Percentiles rank a stretch among this genome's conserved stretches.
phyloP scores from a whole-genome alignment of 2,113 vertebrate species.

The Actenoides lindsayi region DNA sequence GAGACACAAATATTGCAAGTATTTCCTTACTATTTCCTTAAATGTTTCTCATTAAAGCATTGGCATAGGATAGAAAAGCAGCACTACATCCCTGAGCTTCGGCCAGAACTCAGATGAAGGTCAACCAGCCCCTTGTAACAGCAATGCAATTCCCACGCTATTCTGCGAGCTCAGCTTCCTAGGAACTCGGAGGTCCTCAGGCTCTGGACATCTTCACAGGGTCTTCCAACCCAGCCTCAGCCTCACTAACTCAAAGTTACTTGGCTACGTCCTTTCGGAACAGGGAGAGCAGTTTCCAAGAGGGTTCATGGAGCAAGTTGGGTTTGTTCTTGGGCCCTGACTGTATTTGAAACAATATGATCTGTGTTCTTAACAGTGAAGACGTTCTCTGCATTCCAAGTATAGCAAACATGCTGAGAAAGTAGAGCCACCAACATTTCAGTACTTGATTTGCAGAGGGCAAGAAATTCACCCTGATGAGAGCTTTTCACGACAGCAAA shows the following conservation, averaged over 20 bases:
- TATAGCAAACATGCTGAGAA: neutral
- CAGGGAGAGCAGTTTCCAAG: neutral
- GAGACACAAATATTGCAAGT: neutral
- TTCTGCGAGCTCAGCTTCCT: neutral
- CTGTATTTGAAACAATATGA: neutral
- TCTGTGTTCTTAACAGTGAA: neutral
- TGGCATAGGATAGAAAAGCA: neutral
- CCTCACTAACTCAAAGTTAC: neutral
- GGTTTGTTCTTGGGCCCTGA: neutral
- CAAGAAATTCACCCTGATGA: neutral
- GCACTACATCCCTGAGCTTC: neutral
- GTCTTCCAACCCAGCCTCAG: neutral
- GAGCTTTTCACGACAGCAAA: neutral
- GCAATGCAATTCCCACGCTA: neutral
- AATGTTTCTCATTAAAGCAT: neutral
- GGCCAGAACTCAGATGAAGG: neutral
- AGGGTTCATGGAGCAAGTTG: neutral
- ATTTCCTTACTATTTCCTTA: slow-evolving; percentile 38
- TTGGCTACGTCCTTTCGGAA: neutral
- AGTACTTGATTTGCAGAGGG: neutral
- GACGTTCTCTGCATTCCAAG: neutral
- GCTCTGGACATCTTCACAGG: neutral
- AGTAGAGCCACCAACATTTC: neutral
- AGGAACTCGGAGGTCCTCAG: neutral
- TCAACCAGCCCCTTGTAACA: neutral